A percentile compares a stretch with the other conserved stretches of the same genome.
These are phyloP conservation scores for Clitarchus hookeri DNA, from an alignment of 2,888 invertebrate genomes.

Conservation along the genomic window DNA sequence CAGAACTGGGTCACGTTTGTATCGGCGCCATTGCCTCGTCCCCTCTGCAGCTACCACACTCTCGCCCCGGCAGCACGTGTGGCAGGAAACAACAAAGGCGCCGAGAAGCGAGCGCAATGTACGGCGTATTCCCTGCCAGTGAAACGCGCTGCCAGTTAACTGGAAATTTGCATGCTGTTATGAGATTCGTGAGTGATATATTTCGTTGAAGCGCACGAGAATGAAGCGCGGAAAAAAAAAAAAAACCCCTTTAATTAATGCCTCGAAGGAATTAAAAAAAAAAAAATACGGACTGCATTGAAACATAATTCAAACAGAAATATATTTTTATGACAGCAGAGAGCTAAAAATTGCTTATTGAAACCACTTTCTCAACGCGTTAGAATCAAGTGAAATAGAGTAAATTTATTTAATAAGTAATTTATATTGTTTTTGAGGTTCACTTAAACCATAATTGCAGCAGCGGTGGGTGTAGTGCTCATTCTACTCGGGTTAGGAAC, in stretches of 20 bases:
- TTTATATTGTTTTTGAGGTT: too few relatives aligned
- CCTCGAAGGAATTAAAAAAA: not conserved
- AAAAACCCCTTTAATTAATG: too few relatives aligned
- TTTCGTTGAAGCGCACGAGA: not conserved
- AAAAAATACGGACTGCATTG: not conserved
- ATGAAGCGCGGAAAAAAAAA: too few relatives aligned
- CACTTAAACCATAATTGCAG: too few relatives aligned
- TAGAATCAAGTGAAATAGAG: too few relatives aligned
- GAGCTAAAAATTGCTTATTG: not conserved
- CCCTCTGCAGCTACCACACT: not conserved
- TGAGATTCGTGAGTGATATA: not conserved
- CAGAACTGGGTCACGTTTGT: slow-evolving; percentile 20
- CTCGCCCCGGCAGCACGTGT: not conserved
- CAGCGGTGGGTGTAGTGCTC: too few relatives aligned
- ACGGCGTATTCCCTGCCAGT: not conserved
- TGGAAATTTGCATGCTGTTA: not conserved
- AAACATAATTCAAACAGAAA: not conserved
- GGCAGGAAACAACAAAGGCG: not conserved
- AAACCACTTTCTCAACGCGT: not conserved
- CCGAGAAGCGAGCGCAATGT: not conserved
- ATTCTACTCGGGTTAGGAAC: too few relatives aligned
- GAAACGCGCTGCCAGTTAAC: too few relatives aligned
- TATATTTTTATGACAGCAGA: not conserved
- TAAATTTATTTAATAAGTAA: too few relatives aligned
- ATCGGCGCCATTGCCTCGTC: not conserved